A percentile compares a stretch with the other conserved stretches of the same genome.
Conservation (phyloP, 2,113 vertebrate species). For the Anthoscopus minutus region DNA sequence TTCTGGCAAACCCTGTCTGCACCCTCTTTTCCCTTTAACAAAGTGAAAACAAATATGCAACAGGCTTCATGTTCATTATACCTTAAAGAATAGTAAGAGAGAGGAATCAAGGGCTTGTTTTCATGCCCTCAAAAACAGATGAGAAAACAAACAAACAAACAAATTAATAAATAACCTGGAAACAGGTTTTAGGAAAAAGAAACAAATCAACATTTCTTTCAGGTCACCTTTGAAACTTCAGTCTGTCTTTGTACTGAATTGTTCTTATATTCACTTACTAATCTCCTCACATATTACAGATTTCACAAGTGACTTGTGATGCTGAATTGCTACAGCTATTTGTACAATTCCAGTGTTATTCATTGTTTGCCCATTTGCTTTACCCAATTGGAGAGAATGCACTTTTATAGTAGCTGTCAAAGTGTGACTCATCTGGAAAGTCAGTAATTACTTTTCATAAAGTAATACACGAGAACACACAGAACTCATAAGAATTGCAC, state of each 20-base stretch:
- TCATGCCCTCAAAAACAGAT: background rate
- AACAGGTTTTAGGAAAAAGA: background rate
- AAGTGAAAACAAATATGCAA: background rate
- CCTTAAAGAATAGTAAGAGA: background rate
- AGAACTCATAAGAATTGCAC: background rate
- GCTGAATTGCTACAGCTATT: slow-evolving; percentile 29
- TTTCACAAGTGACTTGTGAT: slow-evolving; percentile 58
- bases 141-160: background rate
- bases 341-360: slow-evolving; percentile 18
- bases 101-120: background rate
- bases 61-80: background rate
- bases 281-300: slow-evolving; percentile 51
- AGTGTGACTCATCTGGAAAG: slow-evolving; percentile 30
- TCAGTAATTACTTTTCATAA: slow-evolving; percentile 44
- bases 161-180: background rate
- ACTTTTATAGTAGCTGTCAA: slow-evolving; percentile 35
- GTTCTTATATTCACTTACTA: background rate
- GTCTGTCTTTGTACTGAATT: background rate
- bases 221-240: background rate
- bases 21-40: rapidly evolving
- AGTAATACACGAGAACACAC: background rate
- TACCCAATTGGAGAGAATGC: background rate
- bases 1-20: background rate
- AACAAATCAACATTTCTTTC: background rate
- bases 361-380: slow-evolving; percentile 8